These are phyloP conservation scores for Choloepus didactylus DNA, from an alignment of 2,797 vertebrate genomes.

Conservation along the genomic window DNA sequence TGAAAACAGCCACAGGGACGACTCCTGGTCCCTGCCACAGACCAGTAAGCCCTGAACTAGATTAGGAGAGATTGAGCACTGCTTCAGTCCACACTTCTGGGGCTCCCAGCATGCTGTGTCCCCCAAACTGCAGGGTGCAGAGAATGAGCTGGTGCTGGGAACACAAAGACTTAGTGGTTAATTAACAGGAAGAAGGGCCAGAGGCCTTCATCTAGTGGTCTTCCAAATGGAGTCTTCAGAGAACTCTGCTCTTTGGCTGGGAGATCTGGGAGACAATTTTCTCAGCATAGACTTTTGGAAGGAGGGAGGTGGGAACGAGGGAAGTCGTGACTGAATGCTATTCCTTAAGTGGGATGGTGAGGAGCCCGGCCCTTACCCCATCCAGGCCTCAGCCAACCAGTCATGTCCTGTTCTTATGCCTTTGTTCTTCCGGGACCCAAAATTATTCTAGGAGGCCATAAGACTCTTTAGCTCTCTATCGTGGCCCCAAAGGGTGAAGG, in stretches of 20 bases:
- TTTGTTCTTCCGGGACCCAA: conserved; percentile 47
- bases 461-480: conserved; percentile 14
- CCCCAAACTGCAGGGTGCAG: not conserved
- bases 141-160: not conserved
- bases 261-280: not conserved
- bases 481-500: not conserved
- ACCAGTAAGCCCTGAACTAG: conserved; percentile 75
- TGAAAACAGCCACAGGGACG: conserved; percentile 56
- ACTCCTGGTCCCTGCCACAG: conserved; percentile 61
- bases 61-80: not conserved
- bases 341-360: not conserved
- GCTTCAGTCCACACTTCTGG: not conserved
- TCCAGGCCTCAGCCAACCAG: not conserved
- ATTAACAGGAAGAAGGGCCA: conserved; percentile 24
- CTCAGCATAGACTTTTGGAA: not conserved
- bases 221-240: not conserved
- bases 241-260: not conserved
- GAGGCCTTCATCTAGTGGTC: conserved; percentile 44
- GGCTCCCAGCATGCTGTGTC: not conserved
- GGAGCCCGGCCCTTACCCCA: not conserved
- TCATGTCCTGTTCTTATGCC: not conserved
- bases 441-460: not conserved
- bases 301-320: not conserved
- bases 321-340: not conserved
- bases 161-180: conserved; percentile 53